These are phyloP conservation scores for Coptodon rendalli DNA, from an alignment of 2,113 vertebrate species.

Conservation along the genomic window DNA sequence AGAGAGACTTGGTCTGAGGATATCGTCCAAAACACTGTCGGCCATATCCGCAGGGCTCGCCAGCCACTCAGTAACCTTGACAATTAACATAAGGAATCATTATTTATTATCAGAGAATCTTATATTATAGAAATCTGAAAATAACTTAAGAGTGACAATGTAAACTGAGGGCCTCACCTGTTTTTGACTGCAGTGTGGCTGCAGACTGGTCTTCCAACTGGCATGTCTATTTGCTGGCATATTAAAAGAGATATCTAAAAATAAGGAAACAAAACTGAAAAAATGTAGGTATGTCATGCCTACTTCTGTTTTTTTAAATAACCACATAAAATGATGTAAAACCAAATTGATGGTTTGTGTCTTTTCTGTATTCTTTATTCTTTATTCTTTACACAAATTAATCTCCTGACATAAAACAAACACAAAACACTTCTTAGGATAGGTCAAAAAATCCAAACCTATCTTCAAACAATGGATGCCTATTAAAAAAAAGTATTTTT, in stretches of 20 bases:
- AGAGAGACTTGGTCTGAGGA: background rate
- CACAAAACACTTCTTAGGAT: background rate
- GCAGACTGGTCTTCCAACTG: background rate
- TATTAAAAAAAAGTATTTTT: background rate
- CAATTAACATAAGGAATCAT: conserved; percentile 6
- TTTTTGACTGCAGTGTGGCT: background rate
- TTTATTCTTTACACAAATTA: background rate
- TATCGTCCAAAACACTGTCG: conserved; percentile 4
- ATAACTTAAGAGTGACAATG: background rate
- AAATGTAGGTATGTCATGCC: background rate
- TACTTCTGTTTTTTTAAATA: background rate
- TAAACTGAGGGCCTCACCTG: conserved; percentile 11
- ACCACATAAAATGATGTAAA: background rate
- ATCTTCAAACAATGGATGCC: background rate
- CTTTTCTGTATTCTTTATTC: background rate
- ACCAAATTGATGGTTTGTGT: background rate
- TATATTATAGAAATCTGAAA: background rate
- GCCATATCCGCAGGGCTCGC: background rate
- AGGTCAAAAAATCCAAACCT: background rate
- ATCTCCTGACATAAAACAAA: background rate
- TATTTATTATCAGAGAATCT: background rate
- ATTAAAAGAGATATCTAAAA: conserved; percentile 16
- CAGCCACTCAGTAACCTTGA: conserved; percentile 33
- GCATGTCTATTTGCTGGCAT: conserved; percentile 3
- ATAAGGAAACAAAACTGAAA: background rate